These are phyloP conservation scores for Planiliza haematocheilus DNA, from an alignment of 2,113 vertebrate genomes.

Conservation along the genomic window DNA sequence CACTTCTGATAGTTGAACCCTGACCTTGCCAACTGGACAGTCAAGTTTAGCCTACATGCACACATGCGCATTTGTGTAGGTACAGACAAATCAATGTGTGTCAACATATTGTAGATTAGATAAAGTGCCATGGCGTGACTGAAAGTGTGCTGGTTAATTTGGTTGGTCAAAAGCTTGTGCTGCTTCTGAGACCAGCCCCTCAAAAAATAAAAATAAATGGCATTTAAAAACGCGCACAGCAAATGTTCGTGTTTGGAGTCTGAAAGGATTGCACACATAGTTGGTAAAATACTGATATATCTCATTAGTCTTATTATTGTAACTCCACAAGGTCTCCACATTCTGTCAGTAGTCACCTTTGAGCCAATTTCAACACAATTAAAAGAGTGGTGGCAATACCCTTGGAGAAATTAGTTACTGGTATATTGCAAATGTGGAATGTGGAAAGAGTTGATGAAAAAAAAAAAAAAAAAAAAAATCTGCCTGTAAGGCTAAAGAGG, in stretches of 20 bases:
- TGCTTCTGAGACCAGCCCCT: not conserved
- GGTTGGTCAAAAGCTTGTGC: not conserved
- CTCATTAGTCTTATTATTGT: too few relatives aligned
- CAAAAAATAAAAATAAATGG: not conserved
- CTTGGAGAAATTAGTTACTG: not conserved
- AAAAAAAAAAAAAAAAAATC: not conserved
- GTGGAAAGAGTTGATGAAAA: not conserved
- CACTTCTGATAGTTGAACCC: slow-evolving; percentile 18
- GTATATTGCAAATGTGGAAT: not conserved
- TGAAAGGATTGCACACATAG: too few relatives aligned
- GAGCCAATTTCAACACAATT: slow-evolving; percentile 5
- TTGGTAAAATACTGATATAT: too few relatives aligned
- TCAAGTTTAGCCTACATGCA: slow-evolving; percentile 34
- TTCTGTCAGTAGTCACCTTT: not conserved
- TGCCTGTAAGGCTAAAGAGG: not conserved
- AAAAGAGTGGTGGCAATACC: not conserved
- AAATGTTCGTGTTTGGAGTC: not conserved
- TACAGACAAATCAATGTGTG: slow-evolving; percentile 49
- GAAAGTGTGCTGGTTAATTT: slow-evolving; percentile 11
- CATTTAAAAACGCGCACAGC: not conserved
- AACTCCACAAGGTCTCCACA: not conserved
- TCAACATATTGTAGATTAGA: slow-evolving; percentile 62
- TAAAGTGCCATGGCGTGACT: slow-evolving; percentile 1
- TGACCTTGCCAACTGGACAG: slow-evolving; percentile 44
- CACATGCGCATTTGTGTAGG: not conserved